Percentiles rank a stretch among this genome's conserved stretches.
These are phyloP conservation scores for Enteromius radiatus DNA, from an alignment of 2,797 vertebrate genomes.

Conservation along the genomic window DNA sequence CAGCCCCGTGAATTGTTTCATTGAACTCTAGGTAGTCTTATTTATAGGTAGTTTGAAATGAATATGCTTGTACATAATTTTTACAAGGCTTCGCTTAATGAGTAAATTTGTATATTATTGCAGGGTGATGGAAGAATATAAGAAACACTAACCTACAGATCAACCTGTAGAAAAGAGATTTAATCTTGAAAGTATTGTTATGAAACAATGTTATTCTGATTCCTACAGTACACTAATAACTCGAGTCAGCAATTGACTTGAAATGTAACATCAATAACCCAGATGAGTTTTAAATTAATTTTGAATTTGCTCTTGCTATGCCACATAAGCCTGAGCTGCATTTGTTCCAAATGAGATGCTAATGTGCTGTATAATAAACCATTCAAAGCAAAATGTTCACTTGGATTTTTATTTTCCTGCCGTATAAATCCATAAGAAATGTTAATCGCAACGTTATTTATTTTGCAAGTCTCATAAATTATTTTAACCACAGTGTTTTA, in stretches of 20 bases:
- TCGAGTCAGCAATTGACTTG: background rate
- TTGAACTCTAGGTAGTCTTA: background rate
- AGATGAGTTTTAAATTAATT: conserved; percentile 2
- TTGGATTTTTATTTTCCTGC: conserved; percentile 25
- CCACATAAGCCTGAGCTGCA: background rate
- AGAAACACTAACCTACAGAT: conserved; percentile 2
- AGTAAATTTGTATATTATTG: conserved; percentile 13
- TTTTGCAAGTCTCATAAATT: conserved; percentile 22
- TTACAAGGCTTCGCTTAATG: background rate
- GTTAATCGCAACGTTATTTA: background rate
- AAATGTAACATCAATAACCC: background rate
- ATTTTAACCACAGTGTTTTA: conserved; percentile 8
- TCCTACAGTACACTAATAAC: conserved; percentile 1
- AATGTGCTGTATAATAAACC: conserved; percentile 16
- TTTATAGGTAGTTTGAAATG: conserved; percentile 12
- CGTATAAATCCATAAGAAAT: background rate
- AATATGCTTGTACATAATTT: conserved; percentile 9
- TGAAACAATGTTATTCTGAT: background rate
- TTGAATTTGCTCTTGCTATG: background rate
- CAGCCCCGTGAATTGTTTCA: background rate
- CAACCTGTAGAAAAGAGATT: background rate
- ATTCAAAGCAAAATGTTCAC: background rate
- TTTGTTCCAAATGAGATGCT: conserved; percentile 7
- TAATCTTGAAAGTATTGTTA: background rate
- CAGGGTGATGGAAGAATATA: background rate